phyloP scores from a whole-genome alignment of 1,140 invertebrate species.

The Cotesia chilonis region DNA sequence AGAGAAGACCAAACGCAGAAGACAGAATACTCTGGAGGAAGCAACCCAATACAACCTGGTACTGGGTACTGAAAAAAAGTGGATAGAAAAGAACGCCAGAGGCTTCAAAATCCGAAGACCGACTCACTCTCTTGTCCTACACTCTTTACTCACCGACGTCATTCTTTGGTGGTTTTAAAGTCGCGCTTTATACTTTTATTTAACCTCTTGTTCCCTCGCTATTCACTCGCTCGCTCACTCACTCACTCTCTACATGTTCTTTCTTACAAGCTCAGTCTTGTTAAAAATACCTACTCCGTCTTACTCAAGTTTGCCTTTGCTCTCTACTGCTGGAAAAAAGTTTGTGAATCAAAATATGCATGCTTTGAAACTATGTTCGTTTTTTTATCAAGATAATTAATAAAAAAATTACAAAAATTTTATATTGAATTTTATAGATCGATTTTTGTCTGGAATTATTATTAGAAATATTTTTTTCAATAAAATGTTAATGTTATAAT shows the following conservation, averaged over 20 bases:
- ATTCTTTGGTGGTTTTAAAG: constrained; percentile 46
- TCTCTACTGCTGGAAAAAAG: not conserved
- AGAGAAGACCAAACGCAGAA: constrained; percentile 27
- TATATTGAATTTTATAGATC: too few species aligned
- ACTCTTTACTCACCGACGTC: constrained; percentile 10
- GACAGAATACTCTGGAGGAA: constrained; percentile 30
- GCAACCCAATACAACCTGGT: constrained; percentile 28
- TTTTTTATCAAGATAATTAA: too few species aligned
- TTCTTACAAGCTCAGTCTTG: constrained; percentile 37
- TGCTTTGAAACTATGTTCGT: too few species aligned
- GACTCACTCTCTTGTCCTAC: constrained; percentile 1
- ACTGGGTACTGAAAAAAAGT: constrained; percentile 43
- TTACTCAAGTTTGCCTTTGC: constrained; percentile 29
- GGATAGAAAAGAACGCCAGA: not conserved
- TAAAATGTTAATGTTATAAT: too few species aligned
- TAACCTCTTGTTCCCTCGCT: constrained; percentile 27
- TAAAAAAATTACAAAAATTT: too few species aligned
- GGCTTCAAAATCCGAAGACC: constrained; percentile 10
- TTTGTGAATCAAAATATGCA: too few species aligned
- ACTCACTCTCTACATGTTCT: constrained; percentile 26
- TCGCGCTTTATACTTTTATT: constrained; percentile 47
- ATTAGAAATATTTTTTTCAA: too few species aligned
- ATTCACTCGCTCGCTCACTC: constrained; percentile 34
- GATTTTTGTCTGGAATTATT: too few species aligned
- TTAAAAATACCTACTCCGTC: constrained; percentile 49